A percentile compares a stretch with the other conserved stretches of the same genome.
Evolutionary conservation across 53 echinoderm and acorn worm genomes (phyloP).

Genomic region (Pentamera pediparva): DNA sequence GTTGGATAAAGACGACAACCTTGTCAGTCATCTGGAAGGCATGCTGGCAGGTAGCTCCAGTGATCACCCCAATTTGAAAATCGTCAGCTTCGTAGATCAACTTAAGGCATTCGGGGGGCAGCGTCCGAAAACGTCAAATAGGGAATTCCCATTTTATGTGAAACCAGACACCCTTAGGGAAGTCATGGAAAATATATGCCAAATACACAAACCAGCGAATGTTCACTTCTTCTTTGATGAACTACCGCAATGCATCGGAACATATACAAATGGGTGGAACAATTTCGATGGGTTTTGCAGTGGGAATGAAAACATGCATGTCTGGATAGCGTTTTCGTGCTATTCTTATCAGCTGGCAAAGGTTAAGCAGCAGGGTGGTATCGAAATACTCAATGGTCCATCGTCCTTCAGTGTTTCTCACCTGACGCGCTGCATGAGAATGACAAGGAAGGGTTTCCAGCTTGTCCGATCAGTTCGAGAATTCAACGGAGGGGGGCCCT

Average conservation of each 20-base stretch:
- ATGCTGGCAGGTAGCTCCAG: background rate
- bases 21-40: background rate
- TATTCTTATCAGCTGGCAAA: background rate
- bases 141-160: background rate
- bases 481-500: conserved; percentile 14
- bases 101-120: background rate
- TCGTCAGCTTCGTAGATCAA: background rate
- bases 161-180: background rate
- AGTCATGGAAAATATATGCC: background rate
- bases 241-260: background rate
- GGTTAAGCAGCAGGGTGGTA: background rate
- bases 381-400: background rate
- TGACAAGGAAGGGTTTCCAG: conserved; percentile 8
- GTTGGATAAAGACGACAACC: background rate
- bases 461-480: conserved; percentile 1
- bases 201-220: too few species aligned
- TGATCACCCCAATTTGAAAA: background rate
- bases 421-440: conserved; percentile 14
- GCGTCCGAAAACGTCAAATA: background rate
- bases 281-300: background rate
- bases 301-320: background rate
- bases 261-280: background rate
- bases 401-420: background rate
- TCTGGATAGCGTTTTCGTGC: conserved; percentile 6
- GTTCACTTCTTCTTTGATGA: conserved; percentile 21